Conservation (phyloP, 2,888 invertebrate genomes). For the Antheraea assamensis region DNA sequence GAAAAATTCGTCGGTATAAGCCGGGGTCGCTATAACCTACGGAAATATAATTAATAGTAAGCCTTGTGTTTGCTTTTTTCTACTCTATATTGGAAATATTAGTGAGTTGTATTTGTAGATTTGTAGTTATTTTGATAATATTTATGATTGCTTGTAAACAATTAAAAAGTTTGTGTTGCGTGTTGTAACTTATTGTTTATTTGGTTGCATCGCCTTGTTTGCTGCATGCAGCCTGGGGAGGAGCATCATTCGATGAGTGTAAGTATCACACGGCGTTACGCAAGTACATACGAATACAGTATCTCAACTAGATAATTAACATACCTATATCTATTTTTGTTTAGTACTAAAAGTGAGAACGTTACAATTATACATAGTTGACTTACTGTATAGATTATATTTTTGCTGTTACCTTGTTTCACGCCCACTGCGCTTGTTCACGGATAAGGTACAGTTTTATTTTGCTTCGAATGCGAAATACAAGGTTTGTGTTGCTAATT, state of each 20-base stretch:
- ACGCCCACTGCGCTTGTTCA: slow-evolving; percentile 2
- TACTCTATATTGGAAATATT: not conserved
- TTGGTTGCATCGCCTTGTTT: slow-evolving; percentile 79
- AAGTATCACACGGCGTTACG: slow-evolving; percentile 66
- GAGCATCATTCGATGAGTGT: slow-evolving; percentile 89
- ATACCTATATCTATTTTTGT: not conserved
- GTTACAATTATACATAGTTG: not conserved
- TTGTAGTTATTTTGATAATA: not conserved
- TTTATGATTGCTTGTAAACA: slow-evolving; percentile 35
- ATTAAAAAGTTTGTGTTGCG: slow-evolving; percentile 51
- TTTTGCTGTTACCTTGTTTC: slow-evolving; percentile 3
- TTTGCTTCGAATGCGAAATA: slow-evolving; percentile 7
- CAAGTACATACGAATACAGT: slow-evolving; percentile 11
- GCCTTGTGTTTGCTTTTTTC: not conserved
- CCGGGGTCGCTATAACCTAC: too few relatives aligned
- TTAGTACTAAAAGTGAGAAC: not conserved
- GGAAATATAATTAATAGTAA: too few relatives aligned
- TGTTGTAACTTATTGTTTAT: slow-evolving; percentile 73
- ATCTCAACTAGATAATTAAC: not conserved
- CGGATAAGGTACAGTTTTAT: slow-evolving; percentile 4
- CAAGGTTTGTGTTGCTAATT: slow-evolving; percentile 7
- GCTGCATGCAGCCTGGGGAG: slow-evolving; percentile 83
- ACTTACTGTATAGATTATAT: not conserved
- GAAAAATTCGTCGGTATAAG: too few relatives aligned
- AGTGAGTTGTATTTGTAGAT: not conserved